Base-by-base conservation (phyloP, 2,888 invertebrate genomes). In the Chymomyza caudatula region DNA sequence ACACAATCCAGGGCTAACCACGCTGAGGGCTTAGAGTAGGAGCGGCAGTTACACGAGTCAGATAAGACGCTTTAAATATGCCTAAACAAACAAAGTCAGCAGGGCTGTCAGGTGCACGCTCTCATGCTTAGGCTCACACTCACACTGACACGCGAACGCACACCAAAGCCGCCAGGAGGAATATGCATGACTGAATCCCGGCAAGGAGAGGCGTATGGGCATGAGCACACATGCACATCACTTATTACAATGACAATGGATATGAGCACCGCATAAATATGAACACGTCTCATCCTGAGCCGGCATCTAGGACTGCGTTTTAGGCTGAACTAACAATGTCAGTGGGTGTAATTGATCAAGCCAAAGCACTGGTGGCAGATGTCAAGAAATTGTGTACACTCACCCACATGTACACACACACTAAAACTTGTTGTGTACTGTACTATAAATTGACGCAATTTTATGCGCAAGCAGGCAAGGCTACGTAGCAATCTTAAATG, bases 1-100 rank as follows among this genome's bases (percentile, higher is more conserved):
- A 63, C 74, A 76, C 85, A 81, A 80, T 80, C 71, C 71, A 42
- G 69, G 22, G 53, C 61, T 56, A 65, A 59, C 55, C 57, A 15
- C 2, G 23, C 47, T 64, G 49, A 47, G 69, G 51, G 37, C 59
- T 63, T 63, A 44, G 44, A 65, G 37, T 23, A 60, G 52, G 17
- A 63, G 65, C 61, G 66, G 67, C 69, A 82, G 5, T 20, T 74
- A 76, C 83, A 82, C 71, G 77, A 71, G 69, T 65, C 67, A 71
- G 82, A 83, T 85, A 83, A 83, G 86, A 77, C 67, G 81, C 81
- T 78, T 83, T 83, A 85, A 84, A 85, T 85, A 75, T 76, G 74
- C 82, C 78, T 83, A 82, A 83, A 69, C 86, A 83, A 83, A 85
- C 86, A 81, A 25, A 63, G 56, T 23, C 52, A 52, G 62, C 17